Base-by-base conservation (phyloP, 2,797 vertebrate genomes). In the Petrocephalus sullivani region DNA sequence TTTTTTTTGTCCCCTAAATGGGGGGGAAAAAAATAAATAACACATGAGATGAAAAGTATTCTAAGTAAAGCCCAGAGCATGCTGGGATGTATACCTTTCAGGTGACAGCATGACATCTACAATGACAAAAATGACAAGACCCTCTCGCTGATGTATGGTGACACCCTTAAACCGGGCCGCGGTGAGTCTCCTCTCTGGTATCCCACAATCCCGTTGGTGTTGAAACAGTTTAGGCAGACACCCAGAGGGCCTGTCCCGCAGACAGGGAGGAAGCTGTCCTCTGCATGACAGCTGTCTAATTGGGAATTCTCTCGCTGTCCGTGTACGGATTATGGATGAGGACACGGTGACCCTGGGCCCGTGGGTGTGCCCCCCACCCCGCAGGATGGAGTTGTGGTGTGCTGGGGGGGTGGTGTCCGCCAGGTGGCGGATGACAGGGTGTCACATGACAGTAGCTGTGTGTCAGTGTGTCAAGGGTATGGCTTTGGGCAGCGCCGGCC, bases 241-340 rank as follows among this genome's bases (percentile, higher is more conserved):
- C 28, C 56, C 28, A 19, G 23, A 56, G 10, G 95, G 95, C 95
- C 96, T 96, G 95, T 96, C 95, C 96, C 94, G 95, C 95, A 94
- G 95, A 96, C 96, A 96, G 96, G 96, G 96, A 96, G 95, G 96
- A 96, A 96, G 95, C 95, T 96, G 92, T 95, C 96, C 96, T 96
- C 96, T 97, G 96, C 97, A 96, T 97, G 96, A 96, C 96, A 97
- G 96, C 96, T 96, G 96, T 96, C 96, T 96, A 97, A 97, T 97
- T 97, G 96, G 96, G 96, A 95, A 96, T 96, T 97, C 96, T 96
- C 95, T 95, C 95, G 94, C 90, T 86, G 95, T 95, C 96, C 89
- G 75, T 21, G 95, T 95, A 95, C 94, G 95, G 96, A 96, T 97
- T 97, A 96, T 95, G 96, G 96, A 97, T 96, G 96, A 97, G 96